Evolutionary conservation across 2,888 invertebrate genomes (phyloP).

Genomic region (Orthosia incerta): DNA sequence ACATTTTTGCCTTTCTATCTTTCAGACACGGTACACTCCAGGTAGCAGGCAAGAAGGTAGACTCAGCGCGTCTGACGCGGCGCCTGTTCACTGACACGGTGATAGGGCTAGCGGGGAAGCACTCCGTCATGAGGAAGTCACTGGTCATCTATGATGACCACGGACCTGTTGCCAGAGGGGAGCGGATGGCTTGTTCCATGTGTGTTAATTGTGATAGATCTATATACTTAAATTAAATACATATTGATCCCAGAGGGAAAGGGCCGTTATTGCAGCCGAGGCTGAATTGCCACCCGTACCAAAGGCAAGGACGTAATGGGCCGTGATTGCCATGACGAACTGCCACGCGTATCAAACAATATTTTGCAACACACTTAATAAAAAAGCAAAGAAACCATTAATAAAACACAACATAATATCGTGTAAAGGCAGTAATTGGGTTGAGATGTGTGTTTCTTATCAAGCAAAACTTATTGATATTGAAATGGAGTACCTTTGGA

Average conservation of each 20-base stretch:
- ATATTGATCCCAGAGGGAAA: too few species aligned
- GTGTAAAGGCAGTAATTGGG: neutral
- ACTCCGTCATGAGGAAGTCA: constrained; percentile 95
- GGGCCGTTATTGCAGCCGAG: too few species aligned
- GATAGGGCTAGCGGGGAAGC: constrained; percentile 94
- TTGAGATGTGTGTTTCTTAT: neutral
- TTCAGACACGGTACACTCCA: constrained; percentile 92
- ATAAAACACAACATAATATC: neutral
- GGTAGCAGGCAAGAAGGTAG: constrained; percentile 94
- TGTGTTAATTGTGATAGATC: constrained; percentile 82
- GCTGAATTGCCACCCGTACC: too few species aligned
- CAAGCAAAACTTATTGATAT: neutral
- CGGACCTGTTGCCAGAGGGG: constrained; percentile 96
- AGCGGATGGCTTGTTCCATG: constrained; percentile 96
- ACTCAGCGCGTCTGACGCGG: constrained; percentile 93
- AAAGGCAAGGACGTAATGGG: too few species aligned
- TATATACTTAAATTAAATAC: too few species aligned
- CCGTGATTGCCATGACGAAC: too few species aligned
- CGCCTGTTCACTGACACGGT: constrained; percentile 95
- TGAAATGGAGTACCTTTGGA: neutral
- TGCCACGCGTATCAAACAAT: too few species aligned
- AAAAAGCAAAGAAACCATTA: too few species aligned
- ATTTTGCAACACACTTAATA: too few species aligned
- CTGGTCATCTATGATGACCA: constrained; percentile 97
- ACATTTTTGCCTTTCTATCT: neutral